phyloP scores from a whole-genome alignment of 2,888 invertebrate species.

The Gastracanthus pulcherrimus region DNA sequence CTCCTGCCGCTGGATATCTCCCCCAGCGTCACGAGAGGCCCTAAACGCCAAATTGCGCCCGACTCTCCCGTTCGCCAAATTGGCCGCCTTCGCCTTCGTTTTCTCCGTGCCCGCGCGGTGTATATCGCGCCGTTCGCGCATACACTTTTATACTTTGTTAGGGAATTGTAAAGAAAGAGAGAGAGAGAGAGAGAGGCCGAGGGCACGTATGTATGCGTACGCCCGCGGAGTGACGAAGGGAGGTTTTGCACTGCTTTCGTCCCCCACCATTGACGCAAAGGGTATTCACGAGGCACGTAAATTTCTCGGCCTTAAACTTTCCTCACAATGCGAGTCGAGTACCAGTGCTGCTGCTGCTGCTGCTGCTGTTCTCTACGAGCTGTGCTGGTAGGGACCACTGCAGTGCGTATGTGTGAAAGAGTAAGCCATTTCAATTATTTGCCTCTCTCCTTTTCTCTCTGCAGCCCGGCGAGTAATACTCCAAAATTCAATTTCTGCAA shows the following conservation, averaged over 20 bases:
- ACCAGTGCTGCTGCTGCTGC: background rate
- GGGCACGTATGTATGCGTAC: too few species aligned
- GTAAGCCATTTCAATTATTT: slow-evolving; percentile 21
- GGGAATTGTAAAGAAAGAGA: slow-evolving; percentile 40
- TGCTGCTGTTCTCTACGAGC: background rate
- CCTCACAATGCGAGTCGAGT: slow-evolving; percentile 17
- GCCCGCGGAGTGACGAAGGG: background rate
- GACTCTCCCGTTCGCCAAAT: too few species aligned
- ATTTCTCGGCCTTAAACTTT: slow-evolving; percentile 43
- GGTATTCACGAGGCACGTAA: slow-evolving; percentile 44
- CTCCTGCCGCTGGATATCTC: slow-evolving; percentile 3
- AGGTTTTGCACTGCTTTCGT: slow-evolving; percentile 40
- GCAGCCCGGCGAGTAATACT: background rate
- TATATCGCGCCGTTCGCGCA: background rate
- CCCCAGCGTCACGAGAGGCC: slow-evolving; percentile 29
- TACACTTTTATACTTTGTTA: slow-evolving; percentile 27
- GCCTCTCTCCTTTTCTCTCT: background rate
- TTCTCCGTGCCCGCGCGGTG: too few species aligned
- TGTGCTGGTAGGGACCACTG: background rate
- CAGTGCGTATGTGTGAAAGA: too few species aligned
- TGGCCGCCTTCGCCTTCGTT: too few species aligned
- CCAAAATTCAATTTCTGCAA: background rate
- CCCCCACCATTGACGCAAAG: background rate
- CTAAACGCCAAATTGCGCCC: slow-evolving; percentile 33
- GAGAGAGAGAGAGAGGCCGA: background rate